These are phyloP conservation scores for Mesoclemmys tuberculata DNA, from an alignment of 2,113 vertebrate genomes.

Conservation along the genomic window DNA sequence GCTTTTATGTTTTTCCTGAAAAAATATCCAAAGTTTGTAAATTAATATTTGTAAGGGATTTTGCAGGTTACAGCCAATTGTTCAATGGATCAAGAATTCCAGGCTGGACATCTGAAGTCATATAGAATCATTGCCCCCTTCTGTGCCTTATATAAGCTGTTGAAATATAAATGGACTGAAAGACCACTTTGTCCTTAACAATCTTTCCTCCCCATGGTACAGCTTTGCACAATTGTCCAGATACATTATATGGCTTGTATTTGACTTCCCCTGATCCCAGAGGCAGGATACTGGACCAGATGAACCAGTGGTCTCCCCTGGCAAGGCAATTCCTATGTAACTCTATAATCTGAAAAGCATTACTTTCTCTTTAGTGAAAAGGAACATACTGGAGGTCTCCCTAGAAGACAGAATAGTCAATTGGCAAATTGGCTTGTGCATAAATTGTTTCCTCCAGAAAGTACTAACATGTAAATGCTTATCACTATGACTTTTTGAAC, in stretches of 20 bases:
- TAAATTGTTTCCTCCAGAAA: background rate
- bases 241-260: background rate
- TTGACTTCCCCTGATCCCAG: background rate
- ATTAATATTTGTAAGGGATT: background rate
- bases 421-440: background rate
- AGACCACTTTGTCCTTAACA: too few relatives aligned
- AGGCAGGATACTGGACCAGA: background rate
- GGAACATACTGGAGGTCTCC: background rate
- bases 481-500: background rate
- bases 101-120: background rate
- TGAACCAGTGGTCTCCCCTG: background rate
- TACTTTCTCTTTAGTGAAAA: background rate
- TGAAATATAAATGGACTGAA: background rate
- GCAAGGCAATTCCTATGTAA: background rate
- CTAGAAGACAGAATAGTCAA: conserved; percentile 2
- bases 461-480: background rate
- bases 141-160: background rate
- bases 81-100: background rate
- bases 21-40: background rate
- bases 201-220: background rate
- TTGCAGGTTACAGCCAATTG: background rate
- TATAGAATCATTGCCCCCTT: background rate
- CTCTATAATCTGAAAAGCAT: background rate
- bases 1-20: background rate
- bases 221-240: background rate